A percentile compares a stretch with the other conserved stretches of the same genome.
Conservation (phyloP, 2,797 vertebrate genomes). For the Paedocypris micromegethes region DNA sequence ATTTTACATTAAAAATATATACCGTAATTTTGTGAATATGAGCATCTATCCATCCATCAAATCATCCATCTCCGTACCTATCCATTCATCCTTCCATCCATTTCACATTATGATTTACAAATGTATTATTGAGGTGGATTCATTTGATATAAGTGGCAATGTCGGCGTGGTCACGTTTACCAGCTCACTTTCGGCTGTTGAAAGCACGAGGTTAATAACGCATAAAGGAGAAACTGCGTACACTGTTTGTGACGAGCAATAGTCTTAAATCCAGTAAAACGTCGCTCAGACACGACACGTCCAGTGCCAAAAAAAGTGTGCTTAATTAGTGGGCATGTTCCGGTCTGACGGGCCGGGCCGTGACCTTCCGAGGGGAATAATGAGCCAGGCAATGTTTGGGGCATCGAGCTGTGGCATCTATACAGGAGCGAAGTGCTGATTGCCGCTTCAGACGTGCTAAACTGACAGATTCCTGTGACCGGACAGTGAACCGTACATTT, state of each 20-base stretch:
- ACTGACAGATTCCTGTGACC: constrained; percentile 64
- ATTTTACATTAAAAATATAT: no score
- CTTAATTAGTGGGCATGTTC: constrained; percentile 70
- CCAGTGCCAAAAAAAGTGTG: constrained; percentile 61
- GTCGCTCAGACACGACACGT: constrained; percentile 58
- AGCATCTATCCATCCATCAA: no score
- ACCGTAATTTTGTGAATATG: no score
- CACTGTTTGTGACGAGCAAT: constrained; percentile 41
- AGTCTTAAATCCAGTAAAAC: constrained; percentile 61
- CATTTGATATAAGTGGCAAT: no score
- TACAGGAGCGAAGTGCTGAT: constrained; percentile 56
- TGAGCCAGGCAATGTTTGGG: constrained; percentile 66
- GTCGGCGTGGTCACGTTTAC: no score
- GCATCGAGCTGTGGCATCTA: constrained; percentile 52
- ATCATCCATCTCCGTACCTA: no score
- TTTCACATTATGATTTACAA: no score
- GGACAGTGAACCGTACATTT: constrained; percentile 65
- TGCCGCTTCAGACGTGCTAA: constrained; percentile 60
- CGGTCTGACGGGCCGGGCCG: constrained; percentile 60
- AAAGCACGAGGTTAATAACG: no score
- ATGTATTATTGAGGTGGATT: no score
- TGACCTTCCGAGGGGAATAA: constrained; percentile 65
- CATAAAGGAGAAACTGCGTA: no score
- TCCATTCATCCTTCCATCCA: no score
- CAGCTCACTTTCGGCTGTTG: no score